Evolutionary conservation across 2,888 invertebrate species (phyloP).

Genomic region (Eulithis prunata): DNA sequence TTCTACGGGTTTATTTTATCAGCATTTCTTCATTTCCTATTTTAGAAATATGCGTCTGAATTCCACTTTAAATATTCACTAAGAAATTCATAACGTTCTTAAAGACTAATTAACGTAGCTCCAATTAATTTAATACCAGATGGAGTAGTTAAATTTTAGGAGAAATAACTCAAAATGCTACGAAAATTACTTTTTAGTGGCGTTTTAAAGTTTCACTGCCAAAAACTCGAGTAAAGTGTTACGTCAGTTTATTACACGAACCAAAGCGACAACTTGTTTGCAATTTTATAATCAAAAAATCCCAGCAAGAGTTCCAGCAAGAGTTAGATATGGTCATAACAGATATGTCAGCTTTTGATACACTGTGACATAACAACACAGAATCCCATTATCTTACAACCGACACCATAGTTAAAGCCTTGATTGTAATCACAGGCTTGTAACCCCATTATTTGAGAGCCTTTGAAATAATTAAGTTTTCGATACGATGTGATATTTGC

Average conservation of each 20-base stretch:
- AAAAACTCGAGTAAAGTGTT: background rate
- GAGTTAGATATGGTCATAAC: background rate
- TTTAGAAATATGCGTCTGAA: too few species aligned
- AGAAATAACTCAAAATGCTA: slow-evolving; percentile 9
- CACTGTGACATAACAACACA: background rate
- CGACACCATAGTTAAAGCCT: slow-evolving; percentile 10
- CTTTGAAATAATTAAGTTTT: slow-evolving; percentile 11
- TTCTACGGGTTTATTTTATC: too few species aligned
- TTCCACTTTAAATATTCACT: background rate
- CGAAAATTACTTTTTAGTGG: slow-evolving; percentile 1
- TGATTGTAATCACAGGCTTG: slow-evolving; percentile 15
- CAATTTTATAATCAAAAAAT: too few species aligned
- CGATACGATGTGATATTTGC: background rate
- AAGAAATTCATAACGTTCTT: slow-evolving; percentile 7
- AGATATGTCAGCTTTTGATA: background rate
- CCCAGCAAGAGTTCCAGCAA: too few species aligned
- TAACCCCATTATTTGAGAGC: background rate
- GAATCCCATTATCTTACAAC: slow-evolving; percentile 7
- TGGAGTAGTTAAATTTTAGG: slow-evolving; percentile 6
- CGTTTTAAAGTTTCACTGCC: slow-evolving; percentile 5
- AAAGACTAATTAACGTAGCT: slow-evolving; percentile 12
- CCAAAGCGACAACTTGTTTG: background rate
- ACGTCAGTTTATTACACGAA: background rate
- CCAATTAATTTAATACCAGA: slow-evolving; percentile 10
- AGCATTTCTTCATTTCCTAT: too few species aligned